Conservation (phyloP, 2,888 invertebrate species). For the Escarpia spicata region DNA sequence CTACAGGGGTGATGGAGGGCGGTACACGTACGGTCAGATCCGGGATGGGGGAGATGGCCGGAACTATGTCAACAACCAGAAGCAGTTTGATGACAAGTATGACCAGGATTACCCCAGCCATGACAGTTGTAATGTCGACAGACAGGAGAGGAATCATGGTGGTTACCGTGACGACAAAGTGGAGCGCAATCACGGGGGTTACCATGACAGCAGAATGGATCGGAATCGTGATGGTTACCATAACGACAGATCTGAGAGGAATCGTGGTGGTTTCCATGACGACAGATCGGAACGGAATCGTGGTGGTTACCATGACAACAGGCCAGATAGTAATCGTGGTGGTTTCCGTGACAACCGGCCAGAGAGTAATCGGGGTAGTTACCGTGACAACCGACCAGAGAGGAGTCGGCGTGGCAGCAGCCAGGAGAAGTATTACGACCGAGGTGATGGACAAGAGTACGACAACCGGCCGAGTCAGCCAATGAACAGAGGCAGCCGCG, state of each 20-base stretch:
- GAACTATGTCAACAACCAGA: constrained; percentile 8
- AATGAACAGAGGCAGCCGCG: neutral
- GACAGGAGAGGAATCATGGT: constrained; percentile 8
- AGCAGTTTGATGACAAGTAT: neutral
- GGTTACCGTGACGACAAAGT: constrained; percentile 21
- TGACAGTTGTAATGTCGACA: neutral
- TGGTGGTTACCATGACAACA: neutral
- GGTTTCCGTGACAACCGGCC: neutral
- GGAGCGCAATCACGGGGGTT: neutral
- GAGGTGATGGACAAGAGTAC: neutral
- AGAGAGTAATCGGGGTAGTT: constrained; percentile 17
- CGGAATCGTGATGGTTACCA: constrained; percentile 2
- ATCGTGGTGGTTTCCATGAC: neutral
- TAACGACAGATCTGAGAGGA: neutral
- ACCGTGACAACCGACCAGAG: constrained; percentile 20
- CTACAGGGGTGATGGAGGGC: constrained; percentile 19
- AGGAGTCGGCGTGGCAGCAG: constrained; percentile 22
- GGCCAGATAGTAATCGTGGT: constrained; percentile 20
- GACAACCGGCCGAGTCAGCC: neutral
- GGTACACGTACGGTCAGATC: neutral
- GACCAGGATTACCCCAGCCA: constrained; percentile 25
- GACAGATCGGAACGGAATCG: neutral
- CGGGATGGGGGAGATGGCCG: neutral
- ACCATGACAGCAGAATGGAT: neutral
- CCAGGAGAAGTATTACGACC: neutral